Base-by-base conservation (phyloP, 1,140 invertebrate species). In the Saccostrea cuccullata region DNA sequence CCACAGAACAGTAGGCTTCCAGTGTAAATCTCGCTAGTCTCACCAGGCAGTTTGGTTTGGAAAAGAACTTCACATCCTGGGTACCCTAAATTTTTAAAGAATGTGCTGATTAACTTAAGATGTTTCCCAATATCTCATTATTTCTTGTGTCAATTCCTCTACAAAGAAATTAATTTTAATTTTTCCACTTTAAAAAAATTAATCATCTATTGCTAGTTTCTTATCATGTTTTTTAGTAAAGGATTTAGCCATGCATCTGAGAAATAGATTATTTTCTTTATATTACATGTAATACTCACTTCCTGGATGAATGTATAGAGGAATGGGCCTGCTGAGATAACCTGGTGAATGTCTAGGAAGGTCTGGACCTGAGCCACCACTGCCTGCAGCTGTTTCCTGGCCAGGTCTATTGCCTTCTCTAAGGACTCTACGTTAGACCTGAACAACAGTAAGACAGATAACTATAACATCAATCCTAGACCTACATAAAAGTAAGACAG, bases 241-340 rank as follows among this genome's bases (percentile, higher is more conserved):
- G 5, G 47, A 47, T 47, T 47, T 8, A 47, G 47, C 6, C 47
- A 47, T 47, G 47, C 47, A 47, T 47, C 6, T 47, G 47, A 47
- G 9, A 8, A 47, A 9, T 8, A 47, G 47, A 47, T 6, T 47
- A 5, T 47, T 5, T 5, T 47, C 9, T 47, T 6, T 47, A 47
- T 47, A 9, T 47, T 1, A 36, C 30, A 36, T 36, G 30, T 1
- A 55, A 9, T 12, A 86, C 84, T 91, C 88, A 97, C 96, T 94
- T 98, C 97, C 89, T 97, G 96, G 12, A 99, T 95, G 83, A 97
- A 97, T 11, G 97, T 97, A 94, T 98, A 98, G 6, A 98, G 96
- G 94, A 98, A 99, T 0, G 98, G 97, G 36, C 98, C 98, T 4
- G 98, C 97, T 20, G 97, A 97, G 82, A 97, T 96, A 8, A 99